Percentiles rank a stretch among this genome's conserved stretches.
Conservation (phyloP, 2,888 invertebrate species). For the Endomychus coccineus region DNA sequence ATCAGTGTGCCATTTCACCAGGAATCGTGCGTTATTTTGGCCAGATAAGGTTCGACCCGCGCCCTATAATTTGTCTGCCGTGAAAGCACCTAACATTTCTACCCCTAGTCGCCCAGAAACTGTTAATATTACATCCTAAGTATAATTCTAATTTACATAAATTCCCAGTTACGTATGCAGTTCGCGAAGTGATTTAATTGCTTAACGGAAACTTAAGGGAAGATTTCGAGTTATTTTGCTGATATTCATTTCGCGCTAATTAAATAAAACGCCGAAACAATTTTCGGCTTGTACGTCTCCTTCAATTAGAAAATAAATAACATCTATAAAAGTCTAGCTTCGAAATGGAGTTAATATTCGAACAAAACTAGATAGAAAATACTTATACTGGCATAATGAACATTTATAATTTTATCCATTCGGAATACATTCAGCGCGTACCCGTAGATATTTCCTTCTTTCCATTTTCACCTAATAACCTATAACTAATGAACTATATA, state of each 20-base stretch:
- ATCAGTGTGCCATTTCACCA: too few species aligned
- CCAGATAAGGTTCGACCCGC: slow-evolving; percentile 2
- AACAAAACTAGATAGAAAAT: too few species aligned
- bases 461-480: too few species aligned
- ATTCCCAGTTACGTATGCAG: slow-evolving; percentile 40
- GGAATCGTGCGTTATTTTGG: slow-evolving; percentile 4
- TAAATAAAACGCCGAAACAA: slow-evolving; percentile 39
- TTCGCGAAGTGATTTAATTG: slow-evolving; percentile 40
- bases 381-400: too few species aligned
- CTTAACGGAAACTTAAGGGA: slow-evolving; percentile 39
- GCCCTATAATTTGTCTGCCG: slow-evolving; percentile 3
- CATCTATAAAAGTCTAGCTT: too few species aligned
- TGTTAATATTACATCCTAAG: slow-evolving; percentile 34
- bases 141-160: slow-evolving; percentile 39
- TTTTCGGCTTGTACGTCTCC: slow-evolving; percentile 36
- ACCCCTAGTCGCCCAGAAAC: slow-evolving; percentile 22
- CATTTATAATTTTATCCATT: too few species aligned
- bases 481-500: too few species aligned
- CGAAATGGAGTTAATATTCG: too few species aligned
- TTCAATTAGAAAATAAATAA: too few species aligned
- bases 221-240: slow-evolving; percentile 32
- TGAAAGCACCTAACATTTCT: slow-evolving; percentile 1
- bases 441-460: too few species aligned
- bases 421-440: too few species aligned
- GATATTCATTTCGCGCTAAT: slow-evolving; percentile 38